Evolutionary conservation across 2,797 vertebrate species (phyloP), one percentile per base, ranked within the genome.

Genomic region (Onychomys torridus): DNA sequence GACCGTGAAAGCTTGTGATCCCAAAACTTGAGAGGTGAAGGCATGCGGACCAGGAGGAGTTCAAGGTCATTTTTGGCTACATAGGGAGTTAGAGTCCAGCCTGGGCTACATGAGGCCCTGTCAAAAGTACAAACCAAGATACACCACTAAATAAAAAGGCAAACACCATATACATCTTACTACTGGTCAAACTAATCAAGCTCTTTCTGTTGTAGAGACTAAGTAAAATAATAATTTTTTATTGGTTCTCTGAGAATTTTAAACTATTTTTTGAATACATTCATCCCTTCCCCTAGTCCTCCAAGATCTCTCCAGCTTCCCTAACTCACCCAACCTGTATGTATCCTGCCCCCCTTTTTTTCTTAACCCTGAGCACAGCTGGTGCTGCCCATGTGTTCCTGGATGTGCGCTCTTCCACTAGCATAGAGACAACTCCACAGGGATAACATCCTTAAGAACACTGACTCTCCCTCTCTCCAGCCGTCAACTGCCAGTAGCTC

Each of bases 101-200:
- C 49, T 81, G 78, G 25, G 57, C 49, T 43, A 46, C 16, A 46
- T 46, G 61, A 84, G 61, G 19, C 7, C 37, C 59, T 34, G 9
- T 84, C 61, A 65, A 65, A 34, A 61, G 40, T 25, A 82, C 59
- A 11, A 81, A 57, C 34, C 34, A 92, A 84, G 21, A 93, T 61
- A 94, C 2, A 87, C 7, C 37, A 29, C 59, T 55, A 82, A 82
- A 55, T 92, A 91, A 88, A 79, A 87, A 93, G 61, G 52, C 29
- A 77, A 96, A 91, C 23, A 83, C 21, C 17, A 97, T 69, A 14
- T 6, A 78, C 4, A 23, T 40, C 34, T 29, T 95, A 88, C n/a
- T 19, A 90, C 49, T 90, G 69, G 57, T 88, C 49, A 76, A 91
- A 27, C 88, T 67, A 93, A 83, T 83, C 88, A 93, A 92, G 92